Percentiles rank a stretch among this genome's conserved stretches.
Conservation (phyloP, 2,888 invertebrate genomes). For the Ceriagrion tenellum region DNA sequence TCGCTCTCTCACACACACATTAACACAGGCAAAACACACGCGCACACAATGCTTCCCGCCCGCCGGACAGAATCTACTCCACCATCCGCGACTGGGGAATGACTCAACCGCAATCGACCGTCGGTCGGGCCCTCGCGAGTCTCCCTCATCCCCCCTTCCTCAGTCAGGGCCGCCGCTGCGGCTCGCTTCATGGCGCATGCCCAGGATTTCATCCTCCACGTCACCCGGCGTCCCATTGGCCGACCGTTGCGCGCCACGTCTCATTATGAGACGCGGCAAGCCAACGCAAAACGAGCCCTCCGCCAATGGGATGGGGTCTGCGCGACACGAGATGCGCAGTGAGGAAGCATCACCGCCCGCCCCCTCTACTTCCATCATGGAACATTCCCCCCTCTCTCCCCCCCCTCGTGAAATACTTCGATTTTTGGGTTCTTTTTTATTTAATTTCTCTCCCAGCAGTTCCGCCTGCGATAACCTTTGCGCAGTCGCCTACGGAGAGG, state of each 20-base stretch:
- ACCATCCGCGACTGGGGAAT: conserved; percentile 53
- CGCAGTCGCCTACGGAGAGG: not conserved
- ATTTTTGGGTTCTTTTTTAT: conserved; percentile 15
- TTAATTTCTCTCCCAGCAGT: not conserved
- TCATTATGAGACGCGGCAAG: conserved; percentile 50
- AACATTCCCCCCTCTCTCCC: not conserved
- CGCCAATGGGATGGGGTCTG: conserved; percentile 24
- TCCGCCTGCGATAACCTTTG: conserved; percentile 51
- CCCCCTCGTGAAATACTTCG: not conserved
- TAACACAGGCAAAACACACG: not conserved
- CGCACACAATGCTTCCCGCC: not conserved
- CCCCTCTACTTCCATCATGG: conserved; percentile 38
- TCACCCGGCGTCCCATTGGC: conserved; percentile 41
- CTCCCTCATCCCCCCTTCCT: not conserved
- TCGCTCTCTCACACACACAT: not conserved
- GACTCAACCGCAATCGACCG: conserved; percentile 64
- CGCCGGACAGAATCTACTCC: conserved; percentile 5
- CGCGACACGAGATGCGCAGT: not conserved
- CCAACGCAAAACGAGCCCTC: conserved; percentile 35
- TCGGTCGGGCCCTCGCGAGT: not conserved
- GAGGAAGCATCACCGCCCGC: not conserved
- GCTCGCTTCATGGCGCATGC: not conserved
- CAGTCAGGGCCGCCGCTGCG: not conserved
- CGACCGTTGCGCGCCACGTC: conserved; percentile 60
- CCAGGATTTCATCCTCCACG: not conserved